phyloP scores from a whole-genome alignment of 2,888 invertebrate genomes.

The Philaethria dido region DNA sequence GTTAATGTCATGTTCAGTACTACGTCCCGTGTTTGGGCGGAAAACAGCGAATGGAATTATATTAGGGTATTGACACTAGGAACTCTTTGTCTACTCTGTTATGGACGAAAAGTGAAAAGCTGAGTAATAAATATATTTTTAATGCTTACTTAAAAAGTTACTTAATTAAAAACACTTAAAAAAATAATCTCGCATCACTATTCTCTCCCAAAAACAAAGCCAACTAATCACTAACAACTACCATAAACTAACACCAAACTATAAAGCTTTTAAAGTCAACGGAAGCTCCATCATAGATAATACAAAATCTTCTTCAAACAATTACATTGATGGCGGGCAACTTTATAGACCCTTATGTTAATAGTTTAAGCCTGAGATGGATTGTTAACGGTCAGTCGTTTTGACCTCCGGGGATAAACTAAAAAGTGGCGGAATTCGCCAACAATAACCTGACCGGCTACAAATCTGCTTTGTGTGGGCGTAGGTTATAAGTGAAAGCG shows the following conservation, averaged over 20 bases:
- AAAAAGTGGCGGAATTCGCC: conserved; percentile 61
- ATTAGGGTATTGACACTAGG: too few relatives aligned
- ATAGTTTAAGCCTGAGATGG: conserved; percentile 51
- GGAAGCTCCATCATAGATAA: conserved; percentile 10
- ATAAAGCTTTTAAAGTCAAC: conserved; percentile 6
- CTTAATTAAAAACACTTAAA: too few relatives aligned
- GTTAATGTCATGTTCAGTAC: too few relatives aligned
- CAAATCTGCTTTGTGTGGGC: conserved; percentile 65
- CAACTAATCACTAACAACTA: neutral
- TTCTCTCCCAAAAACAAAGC: neutral
- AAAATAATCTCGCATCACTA: too few relatives aligned
- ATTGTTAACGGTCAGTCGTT: conserved; percentile 45
- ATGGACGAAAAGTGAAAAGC: too few relatives aligned
- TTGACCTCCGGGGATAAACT: conserved; percentile 59
- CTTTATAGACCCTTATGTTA: conserved; percentile 44
- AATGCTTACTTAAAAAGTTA: too few relatives aligned
- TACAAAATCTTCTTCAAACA: conserved; percentile 21
- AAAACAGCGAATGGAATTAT: too few relatives aligned
- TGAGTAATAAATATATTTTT: too few relatives aligned
- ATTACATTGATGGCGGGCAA: conserved; percentile 31
- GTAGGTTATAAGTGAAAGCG: conserved; percentile 42
- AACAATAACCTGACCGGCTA: conserved; percentile 61
- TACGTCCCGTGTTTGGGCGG: too few relatives aligned
- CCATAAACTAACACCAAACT: neutral
- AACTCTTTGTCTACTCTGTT: too few relatives aligned